phyloP scores from a whole-genome alignment of 2,888 invertebrate species.

The Ormyrus thymus region DNA sequence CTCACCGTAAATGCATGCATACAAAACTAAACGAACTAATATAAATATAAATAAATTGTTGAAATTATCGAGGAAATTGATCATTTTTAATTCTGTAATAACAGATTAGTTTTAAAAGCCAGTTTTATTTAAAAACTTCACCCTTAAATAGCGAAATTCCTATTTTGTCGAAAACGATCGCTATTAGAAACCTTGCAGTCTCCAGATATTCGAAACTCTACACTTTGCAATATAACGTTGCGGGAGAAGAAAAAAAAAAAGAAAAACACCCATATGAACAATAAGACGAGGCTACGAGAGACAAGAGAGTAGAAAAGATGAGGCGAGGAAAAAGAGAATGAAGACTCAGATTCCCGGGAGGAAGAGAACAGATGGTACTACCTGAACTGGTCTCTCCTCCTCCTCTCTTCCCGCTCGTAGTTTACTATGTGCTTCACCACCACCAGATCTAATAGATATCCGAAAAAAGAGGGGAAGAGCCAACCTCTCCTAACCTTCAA shows the following conservation, averaged over 20 bases:
- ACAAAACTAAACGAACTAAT: too few relatives aligned
- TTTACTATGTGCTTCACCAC: constrained; percentile 50
- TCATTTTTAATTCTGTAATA: too few relatives aligned
- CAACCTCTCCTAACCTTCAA: constrained; percentile 53
- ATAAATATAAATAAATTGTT: too few relatives aligned
- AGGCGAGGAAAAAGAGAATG: constrained; percentile 7
- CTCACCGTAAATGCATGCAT: too few relatives aligned
- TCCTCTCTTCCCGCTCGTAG: constrained; percentile 29
- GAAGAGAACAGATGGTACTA: constrained; percentile 54
- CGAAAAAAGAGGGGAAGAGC: constrained; percentile 48
- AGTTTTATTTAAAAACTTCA: too few relatives aligned
- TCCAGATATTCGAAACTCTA: constrained; percentile 42
- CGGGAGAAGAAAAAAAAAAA: constrained; percentile 8
- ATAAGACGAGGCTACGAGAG: constrained; percentile 32
- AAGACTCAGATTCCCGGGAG: constrained; percentile 1
- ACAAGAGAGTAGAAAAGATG: constrained; percentile 10
- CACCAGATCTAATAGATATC: constrained; percentile 60
- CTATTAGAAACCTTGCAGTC: neutral
- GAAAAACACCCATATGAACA: constrained; percentile 48
- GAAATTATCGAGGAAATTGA: too few relatives aligned
- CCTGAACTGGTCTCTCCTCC: constrained; percentile 48
- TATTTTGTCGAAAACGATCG: too few relatives aligned
- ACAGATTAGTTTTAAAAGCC: too few relatives aligned
- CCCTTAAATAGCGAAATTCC: too few relatives aligned
- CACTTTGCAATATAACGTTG: constrained; percentile 45